Evolutionary conservation across 2,113 vertebrate species (phyloP).

Genomic region (Prunella himalayana): DNA sequence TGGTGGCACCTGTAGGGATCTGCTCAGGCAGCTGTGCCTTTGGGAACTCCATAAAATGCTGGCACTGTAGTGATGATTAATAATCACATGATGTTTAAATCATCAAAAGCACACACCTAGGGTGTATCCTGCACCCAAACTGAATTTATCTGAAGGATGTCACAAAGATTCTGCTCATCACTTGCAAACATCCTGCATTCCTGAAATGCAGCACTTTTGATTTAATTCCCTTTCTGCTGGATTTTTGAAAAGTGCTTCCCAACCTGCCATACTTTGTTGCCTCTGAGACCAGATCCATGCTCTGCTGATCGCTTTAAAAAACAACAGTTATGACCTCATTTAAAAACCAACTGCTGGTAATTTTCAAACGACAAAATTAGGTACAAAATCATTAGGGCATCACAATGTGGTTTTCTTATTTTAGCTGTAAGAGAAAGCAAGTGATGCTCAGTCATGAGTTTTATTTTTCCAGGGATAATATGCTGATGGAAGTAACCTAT

Average conservation of each 20-base stretch:
- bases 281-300: background rate
- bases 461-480: conserved; percentile 27
- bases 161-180: background rate
- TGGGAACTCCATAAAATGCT: background rate
- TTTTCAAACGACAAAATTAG: background rate
- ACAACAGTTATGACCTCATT: background rate
- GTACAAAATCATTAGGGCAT: background rate
- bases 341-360: background rate
- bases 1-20: conserved; percentile 6
- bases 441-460: background rate
- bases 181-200: background rate
- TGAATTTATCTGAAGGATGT: background rate
- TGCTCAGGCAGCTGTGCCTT: conserved; percentile 11
- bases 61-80: background rate
- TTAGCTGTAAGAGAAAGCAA: background rate
- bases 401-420: background rate
- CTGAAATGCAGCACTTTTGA: background rate
- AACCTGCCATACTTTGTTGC: background rate
- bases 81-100: background rate
- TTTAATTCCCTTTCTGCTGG: background rate
- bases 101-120: background rate
- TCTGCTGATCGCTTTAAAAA: background rate
- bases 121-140: background rate
- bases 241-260: background rate
- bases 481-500: background rate